These are phyloP conservation scores for Leucophora obtusa DNA, from an alignment of 2,888 invertebrate genomes.

Conservation along the genomic window DNA sequence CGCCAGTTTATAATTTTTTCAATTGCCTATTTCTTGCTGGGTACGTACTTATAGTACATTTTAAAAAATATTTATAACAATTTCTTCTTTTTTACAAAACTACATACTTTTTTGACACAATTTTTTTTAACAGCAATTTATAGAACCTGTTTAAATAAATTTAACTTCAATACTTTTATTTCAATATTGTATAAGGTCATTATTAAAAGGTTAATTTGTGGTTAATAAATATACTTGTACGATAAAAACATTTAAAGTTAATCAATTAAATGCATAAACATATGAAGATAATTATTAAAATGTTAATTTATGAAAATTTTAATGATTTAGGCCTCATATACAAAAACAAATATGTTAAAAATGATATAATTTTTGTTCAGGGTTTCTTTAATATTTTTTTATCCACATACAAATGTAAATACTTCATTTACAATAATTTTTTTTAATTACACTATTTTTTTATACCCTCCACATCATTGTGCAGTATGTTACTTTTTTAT, in stretches of 20 bases:
- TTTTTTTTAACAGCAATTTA: not conserved
- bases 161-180: conserved; percentile 17
- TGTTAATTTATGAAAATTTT: not conserved
- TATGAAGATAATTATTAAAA: not conserved
- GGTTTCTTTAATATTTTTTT: too few species aligned
- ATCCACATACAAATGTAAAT: too few species aligned
- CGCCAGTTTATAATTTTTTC: too few species aligned
- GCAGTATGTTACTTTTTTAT: too few species aligned
- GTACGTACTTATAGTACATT: not conserved
- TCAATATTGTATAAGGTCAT: conserved; percentile 40
- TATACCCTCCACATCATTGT: too few species aligned
- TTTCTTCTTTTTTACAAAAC: not conserved
- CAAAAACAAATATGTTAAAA: not conserved
- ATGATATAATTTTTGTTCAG: too few species aligned
- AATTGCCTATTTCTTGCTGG: too few species aligned
- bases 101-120: not conserved
- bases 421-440: too few species aligned
- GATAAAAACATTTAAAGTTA: not conserved
- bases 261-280: conserved; percentile 4
- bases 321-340: not conserved
- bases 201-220: conserved; percentile 29
- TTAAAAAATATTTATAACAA: not conserved
- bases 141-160: conserved; percentile 7
- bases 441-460: too few species aligned
- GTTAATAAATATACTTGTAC: not conserved